Percentiles rank a stretch among this genome's conserved stretches.
These are phyloP conservation scores for Eudasyphora cyanicolor DNA, from an alignment of 2,888 invertebrate species.

Conservation along the genomic window DNA sequence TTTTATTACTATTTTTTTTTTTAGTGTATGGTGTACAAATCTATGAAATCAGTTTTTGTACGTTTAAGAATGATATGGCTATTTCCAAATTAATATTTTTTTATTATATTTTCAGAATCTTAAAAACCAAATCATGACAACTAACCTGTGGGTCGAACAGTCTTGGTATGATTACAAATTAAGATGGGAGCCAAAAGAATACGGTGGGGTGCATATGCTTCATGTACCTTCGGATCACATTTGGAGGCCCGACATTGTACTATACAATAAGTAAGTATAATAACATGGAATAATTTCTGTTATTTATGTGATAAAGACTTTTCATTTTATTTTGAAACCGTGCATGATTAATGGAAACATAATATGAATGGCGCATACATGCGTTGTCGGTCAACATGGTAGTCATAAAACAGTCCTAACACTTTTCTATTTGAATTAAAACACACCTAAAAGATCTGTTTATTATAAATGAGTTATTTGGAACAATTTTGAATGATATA, in stretches of 20 bases:
- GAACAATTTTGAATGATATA: too few relatives aligned
- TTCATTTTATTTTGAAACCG: not conserved
- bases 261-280: conserved; percentile 89
- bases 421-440: too few relatives aligned
- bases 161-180: conserved; percentile 94
- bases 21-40: too few relatives aligned
- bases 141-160: conserved; percentile 89
- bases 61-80: too few relatives aligned
- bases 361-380: not conserved
- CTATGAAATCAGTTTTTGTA: too few relatives aligned
- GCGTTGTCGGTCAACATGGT: too few relatives aligned
- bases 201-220: conserved; percentile 91
- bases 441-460: too few relatives aligned
- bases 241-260: conserved; percentile 90
- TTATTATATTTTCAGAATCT: conserved; percentile 96
- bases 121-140: conserved; percentile 97
- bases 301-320: not conserved
- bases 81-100: too few relatives aligned
- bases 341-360: not conserved
- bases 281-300: not conserved
- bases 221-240: conserved; percentile 93
- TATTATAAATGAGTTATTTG: too few relatives aligned
- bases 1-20: too few relatives aligned
- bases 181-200: conserved; percentile 92
- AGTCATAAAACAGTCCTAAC: too few relatives aligned